Evolutionary conservation across 2,797 vertebrate species (phyloP).

Genomic region (Hipposideros larvatus): DNA sequence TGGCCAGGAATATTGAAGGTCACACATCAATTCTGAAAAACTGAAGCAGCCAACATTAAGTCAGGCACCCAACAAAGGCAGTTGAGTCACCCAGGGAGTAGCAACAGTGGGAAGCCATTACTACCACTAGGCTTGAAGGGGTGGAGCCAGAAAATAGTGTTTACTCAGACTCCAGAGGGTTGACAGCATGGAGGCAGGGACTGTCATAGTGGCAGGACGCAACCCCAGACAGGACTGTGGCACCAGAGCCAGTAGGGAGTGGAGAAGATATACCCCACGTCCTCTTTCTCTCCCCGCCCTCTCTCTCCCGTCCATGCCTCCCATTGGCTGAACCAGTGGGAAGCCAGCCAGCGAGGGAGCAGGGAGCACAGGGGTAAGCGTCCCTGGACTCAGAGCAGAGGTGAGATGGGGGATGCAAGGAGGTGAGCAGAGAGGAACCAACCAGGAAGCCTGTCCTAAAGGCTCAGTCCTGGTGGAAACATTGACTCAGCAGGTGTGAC

Average conservation of each 20-base stretch:
- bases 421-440: not conserved
- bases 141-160: not conserved
- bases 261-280: not conserved
- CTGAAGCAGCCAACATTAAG: not conserved
- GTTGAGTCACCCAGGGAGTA: not conserved
- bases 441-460: not conserved
- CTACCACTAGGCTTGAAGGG: not conserved
- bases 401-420: not conserved
- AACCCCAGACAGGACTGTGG: not conserved
- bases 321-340: not conserved
- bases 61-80: not conserved
- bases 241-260: not conserved
- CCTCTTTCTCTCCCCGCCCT: no score
- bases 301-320: not conserved
- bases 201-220: not conserved
- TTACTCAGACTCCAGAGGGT: not conserved
- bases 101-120: not conserved
- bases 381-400: not conserved
- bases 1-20: not conserved
- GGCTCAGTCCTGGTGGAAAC: not conserved
- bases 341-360: not conserved
- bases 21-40: not conserved
- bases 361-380: not conserved
- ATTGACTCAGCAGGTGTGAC: not conserved
- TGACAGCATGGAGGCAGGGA: not conserved